phyloP scores from a whole-genome alignment of 2,113 vertebrate genomes.

The Tenebrosternarchus preto region DNA sequence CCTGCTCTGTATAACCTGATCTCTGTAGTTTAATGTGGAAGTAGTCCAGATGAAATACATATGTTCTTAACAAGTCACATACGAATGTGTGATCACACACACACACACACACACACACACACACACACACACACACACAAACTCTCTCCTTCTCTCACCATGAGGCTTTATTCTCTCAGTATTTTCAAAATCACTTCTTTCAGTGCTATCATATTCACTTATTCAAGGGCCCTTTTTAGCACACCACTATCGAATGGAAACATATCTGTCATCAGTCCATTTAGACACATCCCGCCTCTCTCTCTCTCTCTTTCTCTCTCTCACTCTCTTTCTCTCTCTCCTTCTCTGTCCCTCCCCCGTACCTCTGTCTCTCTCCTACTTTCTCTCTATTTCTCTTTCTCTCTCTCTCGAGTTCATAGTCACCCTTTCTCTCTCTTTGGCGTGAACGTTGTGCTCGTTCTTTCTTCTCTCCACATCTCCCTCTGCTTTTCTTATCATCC shows the following conservation, averaged over 20 bases:
- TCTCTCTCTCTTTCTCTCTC: constrained; percentile 18
- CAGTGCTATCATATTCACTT: constrained; percentile 31
- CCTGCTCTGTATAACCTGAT: constrained; percentile 17
- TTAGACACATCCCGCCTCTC: constrained; percentile 33
- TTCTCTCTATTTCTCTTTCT: not conserved
- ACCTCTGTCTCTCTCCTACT: constrained; percentile 20
- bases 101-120: constrained; percentile 7
- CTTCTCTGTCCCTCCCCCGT: no score
- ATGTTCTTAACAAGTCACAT: constrained; percentile 36
- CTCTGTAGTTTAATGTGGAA: constrained; percentile 36
- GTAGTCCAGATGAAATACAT: constrained; percentile 42
- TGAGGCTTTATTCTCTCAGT: not conserved
- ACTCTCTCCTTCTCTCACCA: not conserved
- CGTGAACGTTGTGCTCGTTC: not conserved
- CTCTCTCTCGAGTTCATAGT: not conserved
- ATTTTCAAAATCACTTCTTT: constrained; percentile 36
- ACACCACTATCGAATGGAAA: constrained; percentile 22
- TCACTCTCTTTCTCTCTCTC: not conserved
- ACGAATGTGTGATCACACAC: not conserved
- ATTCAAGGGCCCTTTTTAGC: constrained; percentile 30
- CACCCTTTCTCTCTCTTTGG: not conserved
- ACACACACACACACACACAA: not conserved
- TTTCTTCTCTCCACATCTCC: constrained; percentile 4
- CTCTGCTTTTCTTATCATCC: not conserved
- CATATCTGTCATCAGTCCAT: constrained; percentile 34